Conservation (phyloP, 2,113 vertebrate genomes). For the Dunckerocampus dactyliophorus region DNA sequence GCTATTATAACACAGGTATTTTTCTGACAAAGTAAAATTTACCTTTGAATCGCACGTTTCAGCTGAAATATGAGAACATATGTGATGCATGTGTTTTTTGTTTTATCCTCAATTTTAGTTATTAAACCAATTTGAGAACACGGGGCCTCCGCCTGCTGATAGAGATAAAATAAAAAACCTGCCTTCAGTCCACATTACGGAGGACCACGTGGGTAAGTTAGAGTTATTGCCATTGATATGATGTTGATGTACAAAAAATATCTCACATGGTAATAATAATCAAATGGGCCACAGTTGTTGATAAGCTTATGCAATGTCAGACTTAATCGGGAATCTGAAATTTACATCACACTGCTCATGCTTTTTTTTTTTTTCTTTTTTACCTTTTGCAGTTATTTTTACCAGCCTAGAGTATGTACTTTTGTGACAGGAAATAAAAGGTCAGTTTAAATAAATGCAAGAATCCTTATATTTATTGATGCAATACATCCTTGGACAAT, state of each 20-base stretch:
- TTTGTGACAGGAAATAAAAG: no score
- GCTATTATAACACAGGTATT: slow-evolving; percentile 94
- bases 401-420: no score
- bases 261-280: background rate
- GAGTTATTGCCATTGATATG: background rate
- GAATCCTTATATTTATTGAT: no score
- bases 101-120: slow-evolving; percentile 68
- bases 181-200: slow-evolving; percentile 84
- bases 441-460: no score
- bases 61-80: background rate
- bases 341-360: no score
- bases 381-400: no score
- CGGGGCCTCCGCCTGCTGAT: slow-evolving; percentile 94
- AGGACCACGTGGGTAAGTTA: slow-evolving; percentile 90
- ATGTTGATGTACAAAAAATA: background rate
- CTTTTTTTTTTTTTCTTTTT: no score
- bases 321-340: no score
- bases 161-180: slow-evolving; percentile 95
- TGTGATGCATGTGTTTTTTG: background rate
- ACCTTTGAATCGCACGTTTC: background rate
- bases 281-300: no score
- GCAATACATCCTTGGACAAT: no score
- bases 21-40: background rate
- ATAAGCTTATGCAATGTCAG: no score
- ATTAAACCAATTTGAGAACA: slow-evolving; percentile 99